A percentile compares a stretch with the other conserved stretches of the same genome.
Evolutionary conservation across 2,113 vertebrate species (phyloP).

Genomic region (Dryoscopus gambensis): DNA sequence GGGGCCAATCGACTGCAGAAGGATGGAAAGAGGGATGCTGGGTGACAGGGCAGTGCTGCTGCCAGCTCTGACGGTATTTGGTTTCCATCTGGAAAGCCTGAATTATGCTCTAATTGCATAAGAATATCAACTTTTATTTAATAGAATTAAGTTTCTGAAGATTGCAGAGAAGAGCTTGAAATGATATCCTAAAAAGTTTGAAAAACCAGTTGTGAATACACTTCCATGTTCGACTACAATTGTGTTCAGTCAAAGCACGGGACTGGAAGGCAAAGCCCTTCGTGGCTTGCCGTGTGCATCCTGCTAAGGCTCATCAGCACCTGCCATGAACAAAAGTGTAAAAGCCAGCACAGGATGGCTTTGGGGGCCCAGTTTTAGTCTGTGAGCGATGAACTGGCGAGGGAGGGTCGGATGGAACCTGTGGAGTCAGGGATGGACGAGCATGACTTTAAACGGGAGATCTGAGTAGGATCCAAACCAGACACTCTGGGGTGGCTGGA

Average conservation of each 20-base stretch:
- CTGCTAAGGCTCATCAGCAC: background rate
- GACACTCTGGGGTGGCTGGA: rapidly evolving
- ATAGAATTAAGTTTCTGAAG: background rate
- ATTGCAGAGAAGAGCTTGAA: background rate
- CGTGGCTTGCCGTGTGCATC: background rate
- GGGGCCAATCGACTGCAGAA: rapidly evolving
- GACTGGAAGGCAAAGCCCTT: background rate
- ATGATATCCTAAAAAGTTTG: background rate
- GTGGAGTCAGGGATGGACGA: background rate
- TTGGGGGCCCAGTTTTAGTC: background rate
- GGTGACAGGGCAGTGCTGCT: background rate
- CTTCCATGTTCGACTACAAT: background rate
- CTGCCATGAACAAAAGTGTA: background rate
- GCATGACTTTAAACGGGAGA: background rate
- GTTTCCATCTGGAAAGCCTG: background rate
- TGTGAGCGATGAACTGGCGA: background rate
- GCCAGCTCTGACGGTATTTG: background rate
- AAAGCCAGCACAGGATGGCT: background rate
- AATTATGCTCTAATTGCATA: background rate
- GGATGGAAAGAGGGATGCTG: background rate
- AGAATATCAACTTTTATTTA: background rate
- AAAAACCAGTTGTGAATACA: background rate
- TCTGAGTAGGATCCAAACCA: background rate
- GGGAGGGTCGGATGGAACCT: background rate
- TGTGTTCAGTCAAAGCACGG: background rate